A percentile compares a stretch with the other conserved stretches of the same genome.
Evolutionary conservation across 2,888 invertebrate genomes (phyloP).

Genomic region (Oscheius sp.): DNA sequence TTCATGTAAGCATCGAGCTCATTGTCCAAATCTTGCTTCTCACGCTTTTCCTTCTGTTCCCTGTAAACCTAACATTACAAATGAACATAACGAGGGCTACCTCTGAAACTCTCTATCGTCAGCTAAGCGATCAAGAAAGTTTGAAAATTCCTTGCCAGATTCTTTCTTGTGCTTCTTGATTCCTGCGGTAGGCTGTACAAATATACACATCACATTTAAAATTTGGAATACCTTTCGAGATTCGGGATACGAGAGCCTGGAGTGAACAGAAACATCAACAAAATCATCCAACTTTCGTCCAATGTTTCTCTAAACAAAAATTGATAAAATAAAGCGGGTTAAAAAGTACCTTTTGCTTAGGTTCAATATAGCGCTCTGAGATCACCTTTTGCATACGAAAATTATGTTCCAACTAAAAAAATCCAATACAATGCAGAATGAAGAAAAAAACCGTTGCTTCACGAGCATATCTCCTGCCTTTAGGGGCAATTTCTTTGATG

Average conservation of each 20-base stretch:
- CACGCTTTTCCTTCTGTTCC: background rate
- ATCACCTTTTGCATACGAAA: too few relatives aligned
- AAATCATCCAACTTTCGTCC: conserved; percentile 7
- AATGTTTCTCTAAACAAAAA: background rate
- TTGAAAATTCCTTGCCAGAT: background rate
- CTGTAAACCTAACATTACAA: background rate
- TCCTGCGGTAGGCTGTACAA: background rate
- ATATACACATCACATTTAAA: too few relatives aligned
- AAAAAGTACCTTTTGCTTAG: too few relatives aligned
- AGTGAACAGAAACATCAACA: background rate
- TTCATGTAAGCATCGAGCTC: conserved; percentile 23
- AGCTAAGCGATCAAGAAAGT: conserved; percentile 21
- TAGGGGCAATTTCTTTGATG: too few relatives aligned
- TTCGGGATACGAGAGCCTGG: background rate
- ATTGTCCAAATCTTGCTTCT: conserved; percentile 5
- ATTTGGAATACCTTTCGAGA: background rate
- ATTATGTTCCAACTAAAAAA: too few relatives aligned
- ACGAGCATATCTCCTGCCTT: too few relatives aligned
- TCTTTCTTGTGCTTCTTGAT: background rate
- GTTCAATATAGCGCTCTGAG: too few relatives aligned
- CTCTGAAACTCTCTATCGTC: conserved; percentile 18
- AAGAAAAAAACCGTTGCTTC: too few relatives aligned
- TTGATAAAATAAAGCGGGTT: background rate
- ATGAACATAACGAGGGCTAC: background rate
- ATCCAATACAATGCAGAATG: too few relatives aligned